Base-by-base conservation (phyloP, 2,888 invertebrate genomes). In the Drosophila longiperda region DNA sequence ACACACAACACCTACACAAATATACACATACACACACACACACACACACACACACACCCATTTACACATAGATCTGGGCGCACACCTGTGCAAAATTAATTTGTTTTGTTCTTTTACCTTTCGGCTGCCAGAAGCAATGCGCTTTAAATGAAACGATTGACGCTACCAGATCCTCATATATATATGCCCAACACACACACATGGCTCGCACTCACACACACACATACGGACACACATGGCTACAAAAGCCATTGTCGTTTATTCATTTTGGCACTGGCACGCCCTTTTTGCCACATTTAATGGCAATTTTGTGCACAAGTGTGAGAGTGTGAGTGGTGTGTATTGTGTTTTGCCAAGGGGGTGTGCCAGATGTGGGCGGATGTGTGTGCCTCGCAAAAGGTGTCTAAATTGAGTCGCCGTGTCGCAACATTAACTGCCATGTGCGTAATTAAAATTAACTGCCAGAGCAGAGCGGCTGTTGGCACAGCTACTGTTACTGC, bases 391-490 rank as follows among this genome's bases (percentile, higher is more conserved):
- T 42, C 69, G 48, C 68, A 80, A 84, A 82, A 85, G 90, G 85
- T 85, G 85, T 86, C 90, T 87, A 85, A 85, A 85, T 85, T 88
- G 85, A 83, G 87, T 83, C 75, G 90, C 86, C 78, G 75, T 89
- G 90, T 88, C 90, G 83, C 83, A 74, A 80, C 83, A 87, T 73
- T 85, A 85, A 85, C 82, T 75, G 82, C 85, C 87, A 73, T 79
- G 80, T 87, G 89, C 82, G 87, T 87, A 89, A 90, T 87, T 87
- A 87, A 87, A 90, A 87, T 89, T 90, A 87, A 87, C 90, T 90
- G 87, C 75, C 81, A 59, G 23, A 49, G 55, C 63, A 54, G 48
- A 36, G 40, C 42, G 59, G 20, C 34, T 50, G 54, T 38, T 58
- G 53, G 58, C 66, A 71, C 38, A 55, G 63, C 61, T 34, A 15